A percentile compares a stretch with the other conserved stretches of the same genome.
Conservation (phyloP, 2,888 invertebrate genomes). For the Willowsia nigromaculata region DNA sequence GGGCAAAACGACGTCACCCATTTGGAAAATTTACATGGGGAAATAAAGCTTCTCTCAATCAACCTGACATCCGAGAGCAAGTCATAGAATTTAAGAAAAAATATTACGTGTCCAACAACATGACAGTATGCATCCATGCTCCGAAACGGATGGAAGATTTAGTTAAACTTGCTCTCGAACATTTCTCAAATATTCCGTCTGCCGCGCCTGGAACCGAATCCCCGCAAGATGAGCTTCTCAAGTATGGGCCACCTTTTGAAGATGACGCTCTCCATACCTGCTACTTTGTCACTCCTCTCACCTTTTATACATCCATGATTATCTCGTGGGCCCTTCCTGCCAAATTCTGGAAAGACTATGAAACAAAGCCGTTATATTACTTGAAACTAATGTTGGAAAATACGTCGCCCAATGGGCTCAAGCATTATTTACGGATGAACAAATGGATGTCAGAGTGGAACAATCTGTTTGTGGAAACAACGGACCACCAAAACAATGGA, state of each 20-base stretch:
- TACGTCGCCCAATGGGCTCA: background rate
- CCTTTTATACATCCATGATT: background rate
- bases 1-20: background rate
- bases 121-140: constrained; percentile 52
- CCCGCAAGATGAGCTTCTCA: background rate
- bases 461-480: background rate
- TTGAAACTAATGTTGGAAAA: background rate
- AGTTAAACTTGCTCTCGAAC: background rate
- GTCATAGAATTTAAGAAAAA: background rate
- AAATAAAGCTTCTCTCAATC: background rate
- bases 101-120: constrained; percentile 17
- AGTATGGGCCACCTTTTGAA: background rate
- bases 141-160: constrained; percentile 12
- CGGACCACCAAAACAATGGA: background rate
- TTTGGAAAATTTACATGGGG: constrained; percentile 48
- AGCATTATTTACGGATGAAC: background rate
- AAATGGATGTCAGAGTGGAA: background rate
- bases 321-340: constrained; percentile 24
- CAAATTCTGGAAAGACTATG: constrained; percentile 37
- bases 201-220: background rate
- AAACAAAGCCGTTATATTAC: constrained; percentile 26
- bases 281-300: constrained; percentile 5
- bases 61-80: background rate
- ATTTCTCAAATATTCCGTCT: background rate
- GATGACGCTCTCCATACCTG: background rate